phyloP scores from a whole-genome alignment of 2,888 invertebrate genomes.

The Cremastinae sp. region DNA sequence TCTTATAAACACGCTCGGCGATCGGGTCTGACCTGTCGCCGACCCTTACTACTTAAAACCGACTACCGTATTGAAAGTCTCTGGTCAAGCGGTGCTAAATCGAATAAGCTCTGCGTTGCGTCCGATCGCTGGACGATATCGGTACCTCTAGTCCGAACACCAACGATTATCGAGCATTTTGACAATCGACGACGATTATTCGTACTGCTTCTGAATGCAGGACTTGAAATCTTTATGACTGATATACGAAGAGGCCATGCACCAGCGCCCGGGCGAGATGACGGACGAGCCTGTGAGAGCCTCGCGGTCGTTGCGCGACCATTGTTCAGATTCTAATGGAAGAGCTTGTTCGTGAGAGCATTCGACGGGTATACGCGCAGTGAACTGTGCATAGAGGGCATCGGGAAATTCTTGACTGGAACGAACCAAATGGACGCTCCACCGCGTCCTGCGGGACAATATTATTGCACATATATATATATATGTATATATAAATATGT shows the following conservation, averaged over 20 bases:
- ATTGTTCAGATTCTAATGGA: constrained; percentile 35
- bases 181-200: too few species aligned
- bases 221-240: too few species aligned
- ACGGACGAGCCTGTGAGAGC: constrained; percentile 1
- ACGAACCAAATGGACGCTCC: constrained; percentile 24
- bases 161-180: not conserved
- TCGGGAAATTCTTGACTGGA: constrained; percentile 15
- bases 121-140: not conserved
- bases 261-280: not conserved
- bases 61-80: constrained; percentile 11
- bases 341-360: constrained; percentile 31
- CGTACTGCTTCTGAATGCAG: too few species aligned
- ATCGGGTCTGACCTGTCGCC: constrained; percentile 41
- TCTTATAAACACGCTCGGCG: constrained; percentile 20
- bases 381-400: constrained; percentile 8
- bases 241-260: not conserved
- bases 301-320: constrained; percentile 39
- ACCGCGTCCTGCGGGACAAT: constrained; percentile 5
- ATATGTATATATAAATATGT: constrained; percentile 17
- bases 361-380: not conserved
- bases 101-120: not conserved
- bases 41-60: constrained; percentile 43
- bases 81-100: constrained; percentile 23
- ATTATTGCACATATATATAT: constrained; percentile 18
- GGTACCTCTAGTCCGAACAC: not conserved